Evolutionary conservation across 37 sponge, comb jelly and placozoan species (phyloP).

Genomic region (Halichondria panicea): DNA sequence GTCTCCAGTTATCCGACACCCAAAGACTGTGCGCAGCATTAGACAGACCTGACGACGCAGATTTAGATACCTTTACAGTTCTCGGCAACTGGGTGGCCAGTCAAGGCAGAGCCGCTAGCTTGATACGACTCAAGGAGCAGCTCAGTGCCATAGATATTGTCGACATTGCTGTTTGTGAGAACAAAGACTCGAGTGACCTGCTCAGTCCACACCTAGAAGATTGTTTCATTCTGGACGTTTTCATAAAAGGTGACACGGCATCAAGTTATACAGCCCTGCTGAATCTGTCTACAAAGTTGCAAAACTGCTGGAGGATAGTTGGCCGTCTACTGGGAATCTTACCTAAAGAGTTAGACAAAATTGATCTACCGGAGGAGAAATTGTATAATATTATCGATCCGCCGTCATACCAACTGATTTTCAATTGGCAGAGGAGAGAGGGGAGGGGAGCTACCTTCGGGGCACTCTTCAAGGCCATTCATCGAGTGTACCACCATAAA

Average conservation of each 20-base stretch:
- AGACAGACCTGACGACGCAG: neutral
- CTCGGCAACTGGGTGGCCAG: neutral
- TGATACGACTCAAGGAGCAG: neutral
- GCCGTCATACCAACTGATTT: too few relatives aligned
- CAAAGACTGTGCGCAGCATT: neutral
- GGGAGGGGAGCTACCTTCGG: too few relatives aligned
- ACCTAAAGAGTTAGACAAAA: neutral
- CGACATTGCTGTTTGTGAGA: neutral
- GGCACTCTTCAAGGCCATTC: too few relatives aligned
- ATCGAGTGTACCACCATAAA: too few relatives aligned
- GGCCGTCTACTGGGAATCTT: neutral
- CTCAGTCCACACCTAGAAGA: neutral
- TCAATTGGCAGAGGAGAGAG: too few relatives aligned
- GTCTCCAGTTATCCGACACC: neutral
- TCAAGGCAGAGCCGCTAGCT: neutral
- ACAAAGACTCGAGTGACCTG: neutral
- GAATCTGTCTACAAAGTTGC: neutral
- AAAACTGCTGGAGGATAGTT: slow-evolving; percentile 8
- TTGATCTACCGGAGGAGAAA: neutral
- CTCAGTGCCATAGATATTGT: neutral
- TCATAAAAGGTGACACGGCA: too few relatives aligned
- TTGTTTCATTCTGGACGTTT: neutral
- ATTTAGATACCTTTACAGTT: neutral
- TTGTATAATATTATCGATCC: too few relatives aligned
- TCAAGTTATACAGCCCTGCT: too few relatives aligned